Percentiles rank a stretch among this genome's conserved stretches.
Conservation (phyloP, 2,113 vertebrate species). For the Lophotis ruficrista region DNA sequence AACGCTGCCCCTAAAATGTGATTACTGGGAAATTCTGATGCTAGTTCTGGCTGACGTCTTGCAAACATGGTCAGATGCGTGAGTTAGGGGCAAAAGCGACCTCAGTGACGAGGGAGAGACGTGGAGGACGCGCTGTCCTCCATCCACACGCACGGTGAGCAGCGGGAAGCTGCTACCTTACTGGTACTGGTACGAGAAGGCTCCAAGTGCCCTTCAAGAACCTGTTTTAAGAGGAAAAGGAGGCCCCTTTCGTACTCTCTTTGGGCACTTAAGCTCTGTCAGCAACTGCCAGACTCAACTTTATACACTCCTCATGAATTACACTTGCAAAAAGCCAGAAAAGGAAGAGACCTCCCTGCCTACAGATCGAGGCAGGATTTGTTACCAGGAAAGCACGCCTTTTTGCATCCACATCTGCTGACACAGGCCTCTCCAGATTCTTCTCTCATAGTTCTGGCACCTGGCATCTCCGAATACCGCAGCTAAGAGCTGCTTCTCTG, state of each 20-base stretch:
- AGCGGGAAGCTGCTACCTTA: background rate
- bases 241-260: background rate
- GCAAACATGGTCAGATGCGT: background rate
- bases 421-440: background rate
- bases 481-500: background rate
- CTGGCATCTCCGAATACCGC: fast-evolving
- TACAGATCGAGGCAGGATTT: background rate
- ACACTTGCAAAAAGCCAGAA: background rate
- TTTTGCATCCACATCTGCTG: background rate
- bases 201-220: background rate
- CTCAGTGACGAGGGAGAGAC: background rate
- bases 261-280: background rate
- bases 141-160: background rate
- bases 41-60: background rate
- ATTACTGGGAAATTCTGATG: background rate
- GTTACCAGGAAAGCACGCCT: background rate
- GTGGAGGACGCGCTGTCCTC: fast-evolving
- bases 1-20: background rate
- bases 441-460: background rate
- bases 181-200: background rate
- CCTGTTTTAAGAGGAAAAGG: background rate
- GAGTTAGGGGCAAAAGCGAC: background rate
- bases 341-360: background rate
- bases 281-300: background rate
- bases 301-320: background rate